These are phyloP conservation scores for Craterocephalus amniculus DNA, from an alignment of 2,797 vertebrate species.

Conservation along the genomic window DNA sequence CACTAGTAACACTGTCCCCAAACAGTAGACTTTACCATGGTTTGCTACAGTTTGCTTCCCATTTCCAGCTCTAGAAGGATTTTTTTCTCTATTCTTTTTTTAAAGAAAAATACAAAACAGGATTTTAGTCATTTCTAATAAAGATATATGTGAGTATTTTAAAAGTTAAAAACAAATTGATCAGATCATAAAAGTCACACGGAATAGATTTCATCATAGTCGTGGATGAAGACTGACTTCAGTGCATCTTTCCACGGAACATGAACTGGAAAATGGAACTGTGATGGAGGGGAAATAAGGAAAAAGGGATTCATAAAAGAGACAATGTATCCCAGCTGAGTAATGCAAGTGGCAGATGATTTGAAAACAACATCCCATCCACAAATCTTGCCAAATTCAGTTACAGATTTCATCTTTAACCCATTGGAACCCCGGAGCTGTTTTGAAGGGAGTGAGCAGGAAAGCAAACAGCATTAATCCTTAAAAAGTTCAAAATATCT, in stretches of 20 bases:
- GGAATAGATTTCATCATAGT: constrained; percentile 34
- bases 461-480: constrained; percentile 84
- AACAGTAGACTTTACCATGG: not conserved
- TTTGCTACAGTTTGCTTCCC: not conserved
- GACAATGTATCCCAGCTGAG: constrained; percentile 65
- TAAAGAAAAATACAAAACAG: constrained; percentile 1
- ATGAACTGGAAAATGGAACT: constrained; percentile 49
- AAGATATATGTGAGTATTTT: constrained; percentile 10
- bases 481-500: constrained; percentile 83
- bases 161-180: constrained; percentile 29
- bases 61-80: not conserved
- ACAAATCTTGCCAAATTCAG: constrained; percentile 63
- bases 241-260: constrained; percentile 43
- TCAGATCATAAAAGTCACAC: constrained; percentile 20
- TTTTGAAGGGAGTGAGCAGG: constrained; percentile 74
- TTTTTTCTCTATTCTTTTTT: not conserved
- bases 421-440: constrained; percentile 69
- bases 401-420: constrained; percentile 69
- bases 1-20: not conserved
- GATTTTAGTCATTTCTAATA: not conserved
- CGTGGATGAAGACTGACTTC: constrained; percentile 26
- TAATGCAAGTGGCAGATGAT: constrained; percentile 78
- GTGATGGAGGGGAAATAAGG: constrained; percentile 43
- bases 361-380: constrained; percentile 73
- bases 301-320: constrained; percentile 52